Evolutionary conservation across 2,113 vertebrate species (phyloP), one percentile per base, ranked within the genome.

Genomic region (Scomber scombrus): DNA sequence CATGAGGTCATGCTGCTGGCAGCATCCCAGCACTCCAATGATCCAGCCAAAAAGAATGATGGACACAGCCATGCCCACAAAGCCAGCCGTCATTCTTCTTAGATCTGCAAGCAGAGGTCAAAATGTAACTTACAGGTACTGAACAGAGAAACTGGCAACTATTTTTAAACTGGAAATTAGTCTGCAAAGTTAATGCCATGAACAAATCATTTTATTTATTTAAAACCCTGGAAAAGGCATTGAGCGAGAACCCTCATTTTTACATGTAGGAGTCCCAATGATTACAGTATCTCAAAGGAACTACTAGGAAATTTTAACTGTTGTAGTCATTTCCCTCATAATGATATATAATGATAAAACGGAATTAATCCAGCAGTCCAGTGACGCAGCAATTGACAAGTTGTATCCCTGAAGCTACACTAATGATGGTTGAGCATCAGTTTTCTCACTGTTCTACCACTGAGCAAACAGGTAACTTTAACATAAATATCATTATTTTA

Each of bases 21-120:
- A 97, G 94, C 97, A 98, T 85, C 97, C 97, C 93, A 98, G 93
- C 88, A 97, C 95, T 74, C 97, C 97, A 29, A 98, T 95, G 92
- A 97, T 92, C 97, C 97, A 98, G 79, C 97, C 97, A 81, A 98
- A 97, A 19, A 97, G 94, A 86, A 98, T 97, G 93, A 98, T 98
- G 92, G 97, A 96, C 78, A 98, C 96, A 1, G 97, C 97, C 97
- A 98, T 98, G 81, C 97, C 97, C 71, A 97, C 96, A 81, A 98
- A 98, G 82, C 97, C 97, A 6, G 97, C 97, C 15, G 97, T 98
- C 97, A 98, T 98, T 85, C 97, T 95, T 76, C 97, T 94, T 90
- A 98, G 93, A 93, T 98, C 97, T 98, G 89, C 73, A 86, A 62
- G 21, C 15, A 70, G 9, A 84, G 26, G 71, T 2, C 0, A 54